Base-by-base conservation (phyloP, 2,797 vertebrate species). In the Salmo trutta region DNA sequence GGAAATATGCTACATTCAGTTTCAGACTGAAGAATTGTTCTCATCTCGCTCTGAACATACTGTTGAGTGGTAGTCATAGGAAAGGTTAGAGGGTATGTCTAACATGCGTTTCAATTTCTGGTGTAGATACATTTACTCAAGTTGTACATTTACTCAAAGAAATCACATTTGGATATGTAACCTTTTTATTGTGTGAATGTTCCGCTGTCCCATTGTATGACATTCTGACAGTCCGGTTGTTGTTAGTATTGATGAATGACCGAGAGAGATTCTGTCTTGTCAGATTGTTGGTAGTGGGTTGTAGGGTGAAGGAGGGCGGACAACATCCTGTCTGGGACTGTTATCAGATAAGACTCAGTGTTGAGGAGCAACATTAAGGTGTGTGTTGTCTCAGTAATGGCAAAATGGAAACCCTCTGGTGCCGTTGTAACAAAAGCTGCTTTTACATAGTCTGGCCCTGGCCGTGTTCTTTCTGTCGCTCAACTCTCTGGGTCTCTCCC, bases 391-490 rank as follows among this genome's bases (percentile, higher is more conserved):
- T 14, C 69, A 33, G 70, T 24, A 76, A 56, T 74, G 17, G 17
- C 4, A n/a, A 74, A 67, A 75, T 74, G 84, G 76, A 76, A 74
- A 73, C 84, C 78, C 83, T 17, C 85, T 75, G 84, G 84, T 90
- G 91, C 90, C 92, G 85, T 91, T 89, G 79, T 87, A 90, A 89
- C 88, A 89, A 91, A 92, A 90, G 92, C 92, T 93, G 91, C 92
- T 94, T 91, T 89, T 85, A 83, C 79, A 85, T 84, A 83, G 77
- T 78, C 83, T 87, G 81, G 81, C 79, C 87, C 85, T 65, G n/a
- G 59, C 7, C n/a, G 10, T 62, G 24, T 62, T 24, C 59, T 62
- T 3, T 62, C n/a, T 21, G n/a, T 62, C 59, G 7, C 24, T 62
- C n/a, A 62, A 10, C 59, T 24, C 16, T 24, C 16, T 62, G 59